Evolutionary conservation across 2,888 invertebrate genomes (phyloP).

Genomic region (Gandaritis pyraliata): DNA sequence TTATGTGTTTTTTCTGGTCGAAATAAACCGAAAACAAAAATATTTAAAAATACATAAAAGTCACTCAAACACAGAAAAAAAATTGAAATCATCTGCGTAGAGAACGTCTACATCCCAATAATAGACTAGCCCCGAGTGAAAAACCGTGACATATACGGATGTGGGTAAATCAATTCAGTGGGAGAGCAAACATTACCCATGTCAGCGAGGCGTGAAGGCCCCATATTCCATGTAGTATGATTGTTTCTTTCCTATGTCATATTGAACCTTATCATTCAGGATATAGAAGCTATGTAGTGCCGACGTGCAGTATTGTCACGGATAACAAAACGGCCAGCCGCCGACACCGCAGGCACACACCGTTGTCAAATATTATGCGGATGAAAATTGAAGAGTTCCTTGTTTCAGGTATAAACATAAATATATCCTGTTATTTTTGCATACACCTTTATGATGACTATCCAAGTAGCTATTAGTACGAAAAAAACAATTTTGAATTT

Average conservation of each 20-base stretch:
- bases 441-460: no score
- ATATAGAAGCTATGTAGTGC: conserved; percentile 60
- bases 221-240: conserved; percentile 52
- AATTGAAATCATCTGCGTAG: conserved; percentile 42
- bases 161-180: conserved; percentile 76
- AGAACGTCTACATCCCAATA: conserved; percentile 51
- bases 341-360: conserved; percentile 70
- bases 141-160: conserved; percentile 75
- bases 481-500: no score
- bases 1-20: no score
- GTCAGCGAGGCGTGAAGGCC: conserved; percentile 63
- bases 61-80: conserved; percentile 23
- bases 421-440: conserved; percentile 40
- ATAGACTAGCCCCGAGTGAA: conserved; percentile 57
- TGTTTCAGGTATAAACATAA: conserved; percentile 52
- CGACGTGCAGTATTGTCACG: conserved; percentile 67
- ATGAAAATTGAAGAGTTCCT: conserved; percentile 72
- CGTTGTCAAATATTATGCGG: conserved; percentile 74
- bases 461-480: no score
- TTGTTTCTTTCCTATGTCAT: conserved; percentile 64
- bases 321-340: conserved; percentile 68
- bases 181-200: conserved; percentile 71
- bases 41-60: conserved; percentile 8
- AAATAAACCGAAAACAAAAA: no score
- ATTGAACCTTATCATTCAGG: conserved; percentile 67